phyloP scores from a whole-genome alignment of 2,797 vertebrate genomes.

The Aldrovandia affinis region DNA sequence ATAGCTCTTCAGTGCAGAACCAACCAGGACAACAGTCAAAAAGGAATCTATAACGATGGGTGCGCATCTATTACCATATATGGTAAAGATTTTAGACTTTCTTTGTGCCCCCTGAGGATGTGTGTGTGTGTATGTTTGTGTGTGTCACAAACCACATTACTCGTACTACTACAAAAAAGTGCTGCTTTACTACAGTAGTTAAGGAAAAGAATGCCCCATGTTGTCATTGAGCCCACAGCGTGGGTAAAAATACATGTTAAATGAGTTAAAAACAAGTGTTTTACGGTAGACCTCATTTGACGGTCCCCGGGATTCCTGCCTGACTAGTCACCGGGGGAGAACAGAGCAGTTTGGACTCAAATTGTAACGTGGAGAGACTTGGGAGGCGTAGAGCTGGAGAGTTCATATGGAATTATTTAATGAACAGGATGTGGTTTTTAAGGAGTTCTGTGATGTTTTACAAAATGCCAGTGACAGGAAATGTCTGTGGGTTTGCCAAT shows the following conservation, averaged over 20 bases:
- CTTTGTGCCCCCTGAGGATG: not conserved
- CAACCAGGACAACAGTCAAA: not conserved
- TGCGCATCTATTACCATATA: not conserved
- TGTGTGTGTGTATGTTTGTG: not conserved
- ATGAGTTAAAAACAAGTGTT: not conserved
- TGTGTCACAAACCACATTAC: too few species aligned
- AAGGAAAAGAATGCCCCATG: not conserved
- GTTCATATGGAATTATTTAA: slow-evolving; percentile 1
- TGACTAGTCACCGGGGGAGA: not conserved
- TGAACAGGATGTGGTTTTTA: not conserved
- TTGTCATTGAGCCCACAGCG: too few species aligned
- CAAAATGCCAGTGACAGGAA: not conserved
- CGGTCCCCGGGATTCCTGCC: too few species aligned
- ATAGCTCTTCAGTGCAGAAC: not conserved
- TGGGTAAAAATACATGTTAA: not conserved
- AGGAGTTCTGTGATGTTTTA: not conserved
- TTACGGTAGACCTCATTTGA: not conserved
- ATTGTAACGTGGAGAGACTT: not conserved
- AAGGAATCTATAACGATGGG: not conserved
- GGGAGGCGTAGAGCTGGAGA: not conserved
- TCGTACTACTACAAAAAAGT: too few species aligned
- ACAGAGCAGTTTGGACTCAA: not conserved
- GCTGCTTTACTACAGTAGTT: too few species aligned
- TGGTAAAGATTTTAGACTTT: not conserved
- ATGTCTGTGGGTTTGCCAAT: not conserved